These are phyloP conservation scores for Erpetoichthys calabaricus DNA, from an alignment of 2,797 vertebrate species.

Conservation along the genomic window DNA sequence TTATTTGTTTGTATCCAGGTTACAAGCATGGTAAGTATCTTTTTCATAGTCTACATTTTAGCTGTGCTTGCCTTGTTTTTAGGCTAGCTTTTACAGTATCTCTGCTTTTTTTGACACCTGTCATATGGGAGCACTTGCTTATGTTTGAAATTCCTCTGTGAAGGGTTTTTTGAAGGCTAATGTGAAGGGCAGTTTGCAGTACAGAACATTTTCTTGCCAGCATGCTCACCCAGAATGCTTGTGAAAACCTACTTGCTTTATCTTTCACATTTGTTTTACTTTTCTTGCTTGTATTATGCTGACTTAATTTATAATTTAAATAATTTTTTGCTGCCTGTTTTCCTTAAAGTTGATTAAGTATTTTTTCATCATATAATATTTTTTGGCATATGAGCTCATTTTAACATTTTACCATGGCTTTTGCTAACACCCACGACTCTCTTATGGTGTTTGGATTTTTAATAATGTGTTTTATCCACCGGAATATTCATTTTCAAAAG, in stretches of 20 bases:
- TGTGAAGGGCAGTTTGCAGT: constrained; percentile 3
- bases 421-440: too few species aligned
- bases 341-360: constrained; percentile 8
- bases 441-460: too few species aligned
- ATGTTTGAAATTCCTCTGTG: constrained; percentile 17
- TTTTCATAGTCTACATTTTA: constrained; percentile 43
- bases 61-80: constrained; percentile 48
- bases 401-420: too few species aligned
- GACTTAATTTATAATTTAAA: neutral
- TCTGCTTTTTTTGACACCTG: constrained; percentile 48
- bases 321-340: neutral
- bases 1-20: constrained; percentile 79
- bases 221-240: constrained; percentile 56
- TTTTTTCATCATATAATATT: neutral
- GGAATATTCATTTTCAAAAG: too few species aligned
- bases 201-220: constrained; percentile 40
- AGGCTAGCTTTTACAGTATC: constrained; percentile 51
- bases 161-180: constrained; percentile 2
- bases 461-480: too few species aligned
- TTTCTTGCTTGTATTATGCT: neutral
- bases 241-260: constrained; percentile 23
- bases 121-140: constrained; percentile 27
- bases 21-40: constrained; percentile 95
- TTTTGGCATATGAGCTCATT: too few species aligned
- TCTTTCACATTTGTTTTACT: neutral